Base-by-base conservation (phyloP, 2,113 vertebrate genomes). In the Talpa occidentalis region DNA sequence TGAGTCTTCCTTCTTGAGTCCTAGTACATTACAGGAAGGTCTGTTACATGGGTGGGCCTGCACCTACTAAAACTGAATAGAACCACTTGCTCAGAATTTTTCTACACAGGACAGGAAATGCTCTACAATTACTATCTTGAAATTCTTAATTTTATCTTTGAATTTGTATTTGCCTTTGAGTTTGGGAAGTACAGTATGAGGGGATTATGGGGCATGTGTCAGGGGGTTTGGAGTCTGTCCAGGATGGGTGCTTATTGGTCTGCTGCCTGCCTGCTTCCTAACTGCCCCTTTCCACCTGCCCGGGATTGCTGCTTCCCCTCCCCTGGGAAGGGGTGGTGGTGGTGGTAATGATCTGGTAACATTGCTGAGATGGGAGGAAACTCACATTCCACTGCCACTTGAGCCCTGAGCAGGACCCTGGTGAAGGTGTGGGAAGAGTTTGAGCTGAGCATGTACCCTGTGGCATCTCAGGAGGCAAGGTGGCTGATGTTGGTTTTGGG, bases 121-220 rank as follows among this genome's bases (percentile, higher is more conserved):
- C 10, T 93, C 42, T 91, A 32, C 2, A 35, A 14, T 35, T 12
- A 7, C 69, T 62, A 3, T 69, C 44, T 91, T 78, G 37, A 89
- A 93, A 59, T 42, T 83, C 17, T 47, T 95, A 54, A 28, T 79
- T 73, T 79, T 59, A 37, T 6, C 8, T 94, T 73, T 93, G 83
- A 30, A 44, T 91, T 87, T 95, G n/a, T 74, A 72, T 76, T 30
- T 56, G 32, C n/a, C 28, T 81, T 77, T 66, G 52, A 11, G 22
- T 83, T 87, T 76, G 17, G 30, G 78, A 26, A 78, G 19, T 82
- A 32, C 72, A 60, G 6, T 66, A 14, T 73, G 28, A 35, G 21
- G 47, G 73, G 44, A 76, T 19, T 35, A 66, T 35, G 6, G 26
- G 26, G 19, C n/a, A 1, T 76, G 10, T 12, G 9, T n/a, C 10